Base-by-base conservation (phyloP, 2,797 vertebrate genomes). In the Sebastiscus tertius region DNA sequence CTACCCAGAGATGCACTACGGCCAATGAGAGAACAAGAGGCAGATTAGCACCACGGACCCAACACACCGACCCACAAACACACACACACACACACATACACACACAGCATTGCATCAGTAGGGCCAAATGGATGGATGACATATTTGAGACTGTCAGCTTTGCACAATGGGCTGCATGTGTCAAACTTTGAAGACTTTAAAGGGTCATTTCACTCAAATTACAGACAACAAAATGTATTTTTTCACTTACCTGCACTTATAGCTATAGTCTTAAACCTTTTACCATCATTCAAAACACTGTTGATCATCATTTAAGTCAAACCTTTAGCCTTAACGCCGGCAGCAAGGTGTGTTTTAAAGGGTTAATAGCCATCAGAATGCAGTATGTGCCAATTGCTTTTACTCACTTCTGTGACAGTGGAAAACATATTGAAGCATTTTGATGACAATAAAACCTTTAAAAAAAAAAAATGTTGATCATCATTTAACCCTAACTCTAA, bases 1-100 rank as follows among this genome's bases (percentile, higher is more conserved):
- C 93, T 87, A 94, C 94, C 96, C 96, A 96, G 87, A 95, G 95
- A 94, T 95, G 95, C 93, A 96, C 96, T 96, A 94, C 52, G 80
- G 94, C 89, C 91, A 94, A 96, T 91, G 75, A 94, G 89, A 93
- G 93, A 94, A 96, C 90, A 94, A 96, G 93, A 96, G 90, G 91
- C 64, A 94, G 90, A 91, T 96, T 95, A 96, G 94, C 93, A 95
- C 90, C 87, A 93, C 46, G 67, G 87, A 88, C 72, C 73, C 67
- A 75, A 84, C 77, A 84, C 80, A 91, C 52, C 39, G 61, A 88
- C 78, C 72, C 73, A 86, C 75, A 86, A 70, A 79, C 68, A 87
- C 31, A 64, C 63, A 72, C 76, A 80, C 22, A 61, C 73, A 80
- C n/a, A 24, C 24, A 24, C 24, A 24, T 24, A 84, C 24, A 76